Conservation (phyloP, 2,113 vertebrate species). For the Ceyx cyanopectus region DNA sequence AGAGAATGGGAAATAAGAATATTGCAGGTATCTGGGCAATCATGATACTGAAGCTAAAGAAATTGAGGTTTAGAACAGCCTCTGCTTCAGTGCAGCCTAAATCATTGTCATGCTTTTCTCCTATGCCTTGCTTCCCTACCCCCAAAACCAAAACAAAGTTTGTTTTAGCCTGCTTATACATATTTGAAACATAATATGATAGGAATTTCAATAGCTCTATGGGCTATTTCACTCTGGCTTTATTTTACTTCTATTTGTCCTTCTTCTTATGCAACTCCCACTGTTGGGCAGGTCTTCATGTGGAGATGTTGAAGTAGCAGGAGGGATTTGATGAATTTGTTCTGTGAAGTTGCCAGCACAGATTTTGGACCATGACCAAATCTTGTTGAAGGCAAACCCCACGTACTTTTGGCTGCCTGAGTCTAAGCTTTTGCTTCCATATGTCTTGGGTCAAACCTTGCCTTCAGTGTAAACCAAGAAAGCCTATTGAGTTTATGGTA, state of each 20-base stretch:
- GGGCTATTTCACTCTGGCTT: background rate
- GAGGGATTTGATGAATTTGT: background rate
- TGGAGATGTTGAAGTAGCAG: background rate
- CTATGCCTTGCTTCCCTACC: no score
- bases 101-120: no score
- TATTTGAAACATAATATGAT: background rate
- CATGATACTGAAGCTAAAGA: no score
- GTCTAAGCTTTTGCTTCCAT: background rate
- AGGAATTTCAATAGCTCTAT: background rate
- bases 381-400: background rate
- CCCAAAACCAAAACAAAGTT: no score
- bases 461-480: background rate
- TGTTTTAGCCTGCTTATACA: no score
- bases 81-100: no score
- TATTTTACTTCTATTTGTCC: background rate
- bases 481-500: background rate
- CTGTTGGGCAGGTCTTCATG: background rate
- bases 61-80: no score
- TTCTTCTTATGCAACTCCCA: background rate
- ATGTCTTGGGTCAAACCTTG: background rate
- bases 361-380: background rate
- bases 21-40: no score
- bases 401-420: background rate
- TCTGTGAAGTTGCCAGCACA: background rate
- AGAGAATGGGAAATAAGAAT: no score